phyloP scores from a whole-genome alignment of 2,888 invertebrate genomes.

The Chymomyza fuscimana region DNA sequence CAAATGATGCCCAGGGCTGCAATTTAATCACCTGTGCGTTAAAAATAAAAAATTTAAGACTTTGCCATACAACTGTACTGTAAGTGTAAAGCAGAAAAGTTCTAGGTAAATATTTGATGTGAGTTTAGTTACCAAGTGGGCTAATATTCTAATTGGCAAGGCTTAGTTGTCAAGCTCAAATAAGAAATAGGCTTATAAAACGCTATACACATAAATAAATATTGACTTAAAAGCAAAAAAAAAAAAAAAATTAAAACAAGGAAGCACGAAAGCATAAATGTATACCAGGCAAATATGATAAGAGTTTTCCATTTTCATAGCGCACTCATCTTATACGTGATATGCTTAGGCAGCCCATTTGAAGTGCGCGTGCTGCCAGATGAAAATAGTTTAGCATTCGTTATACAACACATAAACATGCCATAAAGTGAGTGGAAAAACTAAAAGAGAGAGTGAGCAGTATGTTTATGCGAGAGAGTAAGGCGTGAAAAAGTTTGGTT shows the following conservation, averaged over 20 bases:
- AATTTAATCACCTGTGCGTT: constrained; percentile 60
- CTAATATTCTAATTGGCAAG: neutral
- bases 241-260: neutral
- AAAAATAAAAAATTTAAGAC: constrained; percentile 21
- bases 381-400: neutral
- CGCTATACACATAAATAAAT: neutral
- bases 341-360: constrained; percentile 11
- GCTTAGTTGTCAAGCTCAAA: neutral
- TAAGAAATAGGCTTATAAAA: neutral
- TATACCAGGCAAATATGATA: neutral
- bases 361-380: neutral
- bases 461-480: constrained; percentile 26
- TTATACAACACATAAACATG: neutral
- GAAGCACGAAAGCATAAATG: neutral
- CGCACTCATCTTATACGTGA: constrained; percentile 9
- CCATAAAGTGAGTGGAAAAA: neutral
- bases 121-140: neutral
- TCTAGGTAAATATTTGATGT: constrained; percentile 9
- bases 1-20: constrained; percentile 42
- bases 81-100: constrained; percentile 10
- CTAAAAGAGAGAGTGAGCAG: constrained; percentile 26
- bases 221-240: neutral
- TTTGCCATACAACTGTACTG: neutral
- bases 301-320: neutral
- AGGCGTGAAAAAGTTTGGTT: neutral